Evolutionary conservation across 1,140 invertebrate species (phyloP), one percentile per base, ranked within the genome.

Genomic region (Drosophila elegans): DNA sequence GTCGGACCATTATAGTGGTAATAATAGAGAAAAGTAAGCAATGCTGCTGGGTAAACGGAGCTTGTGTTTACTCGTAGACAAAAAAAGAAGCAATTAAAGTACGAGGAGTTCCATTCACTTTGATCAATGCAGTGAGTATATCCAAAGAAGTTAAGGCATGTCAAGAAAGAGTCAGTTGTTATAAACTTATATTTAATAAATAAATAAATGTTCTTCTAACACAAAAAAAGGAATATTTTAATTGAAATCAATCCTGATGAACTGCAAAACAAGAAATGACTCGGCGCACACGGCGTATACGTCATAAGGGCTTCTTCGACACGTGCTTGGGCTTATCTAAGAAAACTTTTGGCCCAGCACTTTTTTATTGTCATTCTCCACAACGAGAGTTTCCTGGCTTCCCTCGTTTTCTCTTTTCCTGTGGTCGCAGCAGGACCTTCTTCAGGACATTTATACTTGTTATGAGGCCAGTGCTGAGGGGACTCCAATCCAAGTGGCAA

Each of bases 391-490:
- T 68, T 52, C 52, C 52, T n/a, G 66, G 51, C 11, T 9, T 41
- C 42, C 32, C 21, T 11, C n/a, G 16, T n/a, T 25, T 16, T 12
- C 38, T 13, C 7, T 13, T 12, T 36, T 13, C 2, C 42, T 46
- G 48, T 36, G 44, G 36, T 42, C 66, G 44, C 72, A 73, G 49
- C 56, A 80, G 61, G 49, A 59, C 48, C 78, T 57, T 53, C 49
- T 36, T 41, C 55, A 45, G 51, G 63, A 57, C 78, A 84, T 81
- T 84, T 85, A 81, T 81, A 77, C 77, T 80, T 84, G 81, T 80
- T 85, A 77, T 85, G 81, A 80, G 73, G 53, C 44, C 36, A 56
- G 52, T 44, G 29, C 39, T 25, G 45, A 48, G 63, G 44, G 54
- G 39, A 52, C 41, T 44, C 56, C 44, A 56, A 55, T 64, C 48